Percentiles rank a stretch among this genome's conserved stretches.
Conservation (phyloP, 2,888 invertebrate genomes). For the Yponomeuta malinellus region DNA sequence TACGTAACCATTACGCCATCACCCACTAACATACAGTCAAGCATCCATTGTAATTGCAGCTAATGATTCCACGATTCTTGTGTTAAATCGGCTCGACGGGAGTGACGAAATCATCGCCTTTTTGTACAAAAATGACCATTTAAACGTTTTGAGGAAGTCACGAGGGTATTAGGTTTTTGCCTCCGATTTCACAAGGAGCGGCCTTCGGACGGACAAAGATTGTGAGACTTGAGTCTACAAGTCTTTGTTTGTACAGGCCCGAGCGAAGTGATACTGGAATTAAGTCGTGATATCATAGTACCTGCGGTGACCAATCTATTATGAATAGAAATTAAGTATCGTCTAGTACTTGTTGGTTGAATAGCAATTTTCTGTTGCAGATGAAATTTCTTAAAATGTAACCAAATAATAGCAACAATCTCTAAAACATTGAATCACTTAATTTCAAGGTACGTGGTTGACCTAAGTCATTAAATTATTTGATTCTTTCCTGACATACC, state of each 20-base stretch:
- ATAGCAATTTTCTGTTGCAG: no score
- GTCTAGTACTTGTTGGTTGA: no score
- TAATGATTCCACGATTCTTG: constrained; percentile 13
- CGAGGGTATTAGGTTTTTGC: constrained; percentile 30
- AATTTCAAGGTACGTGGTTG: no score
- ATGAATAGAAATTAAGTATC: neutral
- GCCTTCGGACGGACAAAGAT: constrained; percentile 4
- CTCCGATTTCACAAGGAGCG: constrained; percentile 16
- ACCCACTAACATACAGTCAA: neutral
- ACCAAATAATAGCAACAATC: no score
- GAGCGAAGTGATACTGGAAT: constrained; percentile 7
- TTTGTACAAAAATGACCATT: constrained; percentile 7
- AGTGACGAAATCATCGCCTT: constrained; percentile 15
- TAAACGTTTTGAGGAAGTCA: constrained; percentile 34
- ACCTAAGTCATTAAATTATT: no score
- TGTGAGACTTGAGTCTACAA: constrained; percentile 2
- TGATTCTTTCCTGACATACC: no score
- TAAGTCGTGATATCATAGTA: constrained; percentile 7
- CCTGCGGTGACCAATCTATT: neutral
- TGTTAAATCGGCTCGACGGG: constrained; percentile 9
- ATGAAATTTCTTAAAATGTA: no score
- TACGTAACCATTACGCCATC: neutral
- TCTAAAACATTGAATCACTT: no score
- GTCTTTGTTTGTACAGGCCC: neutral
- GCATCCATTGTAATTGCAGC: constrained; percentile 3